Evolutionary conservation across 1,140 invertebrate genomes (phyloP).

Genomic region (Agrilus planipennis): DNA sequence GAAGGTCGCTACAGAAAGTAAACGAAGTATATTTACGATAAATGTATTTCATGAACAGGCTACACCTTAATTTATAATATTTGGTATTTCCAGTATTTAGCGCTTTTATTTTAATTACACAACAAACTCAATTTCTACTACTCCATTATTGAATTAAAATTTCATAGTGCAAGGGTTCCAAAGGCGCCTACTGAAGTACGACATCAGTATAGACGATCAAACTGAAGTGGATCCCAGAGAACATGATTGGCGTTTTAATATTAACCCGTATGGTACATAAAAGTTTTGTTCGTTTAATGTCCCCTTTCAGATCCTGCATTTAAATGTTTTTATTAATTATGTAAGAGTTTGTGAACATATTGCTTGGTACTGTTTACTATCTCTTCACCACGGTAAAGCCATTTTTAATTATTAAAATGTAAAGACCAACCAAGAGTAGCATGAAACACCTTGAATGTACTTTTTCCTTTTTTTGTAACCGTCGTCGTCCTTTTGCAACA

Average conservation of each 20-base stretch:
- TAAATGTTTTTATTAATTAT: constrained; percentile 5
- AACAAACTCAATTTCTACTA: too few relatives aligned
- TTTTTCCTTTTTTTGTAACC: too few relatives aligned
- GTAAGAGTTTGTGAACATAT: constrained; percentile 5
- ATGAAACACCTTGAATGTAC: too few relatives aligned
- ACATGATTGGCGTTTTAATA: constrained; percentile 42
- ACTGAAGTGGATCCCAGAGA: constrained; percentile 40
- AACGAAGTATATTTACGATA: too few relatives aligned
- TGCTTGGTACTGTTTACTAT: background rate
- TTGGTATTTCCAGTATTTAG: too few relatives aligned
- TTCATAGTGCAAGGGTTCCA: constrained; percentile 25
- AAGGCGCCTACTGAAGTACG: constrained; percentile 35
- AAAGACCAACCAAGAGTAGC: background rate
- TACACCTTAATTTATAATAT: background rate
- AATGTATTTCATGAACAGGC: background rate
- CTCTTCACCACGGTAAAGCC: constrained; percentile 7
- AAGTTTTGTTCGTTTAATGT: constrained; percentile 1
- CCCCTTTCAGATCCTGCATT: constrained; percentile 1
- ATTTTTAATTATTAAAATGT: constrained; percentile 14
- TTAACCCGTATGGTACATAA: constrained; percentile 34
- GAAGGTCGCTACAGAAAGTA: too few relatives aligned
- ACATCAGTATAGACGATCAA: constrained; percentile 43
- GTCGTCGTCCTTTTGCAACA: too few relatives aligned
- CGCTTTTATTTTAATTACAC: too few relatives aligned
- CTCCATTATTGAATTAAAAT: too few relatives aligned